phyloP scores from a whole-genome alignment of 2,888 invertebrate species.

The Epicampocera succincta region DNA sequence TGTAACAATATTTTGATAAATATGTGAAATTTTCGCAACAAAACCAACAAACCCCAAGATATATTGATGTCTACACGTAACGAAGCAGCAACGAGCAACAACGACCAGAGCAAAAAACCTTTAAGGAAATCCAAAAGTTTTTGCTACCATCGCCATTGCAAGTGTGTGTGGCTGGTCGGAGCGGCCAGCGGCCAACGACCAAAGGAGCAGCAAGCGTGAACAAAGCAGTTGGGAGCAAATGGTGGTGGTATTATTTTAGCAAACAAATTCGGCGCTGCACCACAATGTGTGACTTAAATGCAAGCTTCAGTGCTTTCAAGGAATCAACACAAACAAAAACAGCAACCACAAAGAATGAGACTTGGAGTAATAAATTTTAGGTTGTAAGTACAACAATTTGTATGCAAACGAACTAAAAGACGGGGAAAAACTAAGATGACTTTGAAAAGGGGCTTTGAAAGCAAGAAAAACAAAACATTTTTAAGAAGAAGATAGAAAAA shows the following conservation, averaged over 20 bases:
- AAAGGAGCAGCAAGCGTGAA: slow-evolving; percentile 50
- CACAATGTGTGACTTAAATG: slow-evolving; percentile 69
- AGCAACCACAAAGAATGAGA: slow-evolving; percentile 63
- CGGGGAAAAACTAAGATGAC: slow-evolving; percentile 34
- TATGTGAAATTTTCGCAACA: slow-evolving; percentile 71
- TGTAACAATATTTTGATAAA: slow-evolving; percentile 76
- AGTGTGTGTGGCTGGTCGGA: neutral
- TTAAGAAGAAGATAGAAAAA: slow-evolving; percentile 35
- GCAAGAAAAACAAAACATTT: slow-evolving; percentile 12
- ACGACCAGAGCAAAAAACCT: neutral
- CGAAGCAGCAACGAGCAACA: slow-evolving; percentile 24
- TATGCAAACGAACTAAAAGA: slow-evolving; percentile 72
- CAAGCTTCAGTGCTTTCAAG: slow-evolving; percentile 52
- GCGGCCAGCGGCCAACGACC: no score
- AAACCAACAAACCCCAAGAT: slow-evolving; percentile 50
- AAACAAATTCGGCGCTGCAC: slow-evolving; percentile 66
- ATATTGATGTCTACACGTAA: slow-evolving; percentile 15
- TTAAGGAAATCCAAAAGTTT: slow-evolving; percentile 34
- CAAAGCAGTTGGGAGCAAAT: slow-evolving; percentile 38
- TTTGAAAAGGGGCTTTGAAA: slow-evolving; percentile 23
- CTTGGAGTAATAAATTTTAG: slow-evolving; percentile 77
- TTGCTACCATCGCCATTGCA: slow-evolving; percentile 47
- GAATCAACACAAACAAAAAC: slow-evolving; percentile 33
- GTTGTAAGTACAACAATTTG: slow-evolving; percentile 80
- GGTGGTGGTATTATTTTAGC: slow-evolving; percentile 63